Conservation (phyloP, 2,113 vertebrate genomes). For the Gasterosteus nipponicus region DNA sequence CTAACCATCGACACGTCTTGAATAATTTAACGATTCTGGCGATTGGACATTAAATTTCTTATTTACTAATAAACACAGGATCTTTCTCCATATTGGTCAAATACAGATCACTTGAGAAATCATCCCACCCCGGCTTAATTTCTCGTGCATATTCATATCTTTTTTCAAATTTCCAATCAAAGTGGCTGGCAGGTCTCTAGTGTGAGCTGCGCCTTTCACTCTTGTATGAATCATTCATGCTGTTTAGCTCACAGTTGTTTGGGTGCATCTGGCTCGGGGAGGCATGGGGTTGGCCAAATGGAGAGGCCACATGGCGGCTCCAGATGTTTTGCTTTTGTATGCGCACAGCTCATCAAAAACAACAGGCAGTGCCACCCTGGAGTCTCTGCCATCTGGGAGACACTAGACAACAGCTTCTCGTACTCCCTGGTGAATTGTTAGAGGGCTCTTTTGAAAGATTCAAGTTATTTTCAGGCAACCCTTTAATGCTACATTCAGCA, state of each 20-base stretch:
- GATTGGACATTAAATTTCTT: constrained; percentile 68
- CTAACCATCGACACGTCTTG: constrained; percentile 51
- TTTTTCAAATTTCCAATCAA: constrained; percentile 74
- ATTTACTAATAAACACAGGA: constrained; percentile 74
- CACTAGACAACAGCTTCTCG: constrained; percentile 77
- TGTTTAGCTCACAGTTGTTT: constrained; percentile 77
- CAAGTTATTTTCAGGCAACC: constrained; percentile 59
- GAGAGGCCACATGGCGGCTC: constrained; percentile 86
- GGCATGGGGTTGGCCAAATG: constrained; percentile 82
- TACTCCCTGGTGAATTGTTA: constrained; percentile 70
- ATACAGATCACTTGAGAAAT: constrained; percentile 84
- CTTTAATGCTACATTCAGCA: constrained; percentile 34
- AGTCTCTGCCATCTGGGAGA: constrained; percentile 78
- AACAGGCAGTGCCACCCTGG: constrained; percentile 76
- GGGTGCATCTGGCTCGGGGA: constrained; percentile 79
- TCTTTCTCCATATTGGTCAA: constrained; percentile 77
- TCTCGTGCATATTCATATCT: constrained; percentile 85
- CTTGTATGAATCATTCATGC: constrained; percentile 87
- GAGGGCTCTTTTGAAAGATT: constrained; percentile 55
- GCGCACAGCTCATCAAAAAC: constrained; percentile 85
- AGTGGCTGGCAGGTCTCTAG: constrained; percentile 75
- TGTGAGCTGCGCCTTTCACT: constrained; percentile 70
- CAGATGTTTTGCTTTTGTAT: constrained; percentile 89
- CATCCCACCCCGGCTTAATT: constrained; percentile 71
- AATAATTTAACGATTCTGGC: constrained; percentile 66